Evolutionary conservation across 2,113 vertebrate species (phyloP).

Genomic region (Salminus brasiliensis): DNA sequence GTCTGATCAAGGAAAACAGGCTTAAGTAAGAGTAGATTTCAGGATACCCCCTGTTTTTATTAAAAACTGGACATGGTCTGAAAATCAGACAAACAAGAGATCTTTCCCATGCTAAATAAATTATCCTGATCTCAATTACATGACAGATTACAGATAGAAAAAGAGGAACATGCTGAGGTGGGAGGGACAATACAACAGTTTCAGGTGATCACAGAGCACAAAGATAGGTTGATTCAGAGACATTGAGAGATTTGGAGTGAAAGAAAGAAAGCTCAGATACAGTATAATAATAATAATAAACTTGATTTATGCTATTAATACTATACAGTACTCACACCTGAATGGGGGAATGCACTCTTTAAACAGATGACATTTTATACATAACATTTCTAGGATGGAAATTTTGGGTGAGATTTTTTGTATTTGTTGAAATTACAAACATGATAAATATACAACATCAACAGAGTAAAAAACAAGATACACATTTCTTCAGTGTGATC

Average conservation of each 20-base stretch:
- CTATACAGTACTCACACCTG: not conserved
- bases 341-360: not conserved
- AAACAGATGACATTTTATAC: not conserved
- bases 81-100: conserved; percentile 52
- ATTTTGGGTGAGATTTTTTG: conserved; percentile 45
- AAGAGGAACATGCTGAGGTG: conserved; percentile 16
- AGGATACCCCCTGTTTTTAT: conserved; percentile 54
- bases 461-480: conserved; percentile 23
- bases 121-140: conserved; percentile 54
- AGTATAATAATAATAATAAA: too few species aligned
- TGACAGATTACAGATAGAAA: conserved; percentile 40
- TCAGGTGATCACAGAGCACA: not conserved
- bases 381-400: not conserved
- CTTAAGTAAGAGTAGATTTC: not conserved
- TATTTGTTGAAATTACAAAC: conserved; percentile 27
- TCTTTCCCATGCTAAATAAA: conserved; percentile 63
- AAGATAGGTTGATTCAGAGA: not conserved
- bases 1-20: not conserved
- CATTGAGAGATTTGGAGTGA: not conserved
- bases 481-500: conserved; percentile 24
- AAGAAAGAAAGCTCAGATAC: not conserved
- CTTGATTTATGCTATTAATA: not conserved
- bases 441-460: conserved; percentile 54
- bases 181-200: not conserved
- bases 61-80: conserved; percentile 63